A percentile compares a stretch with the other conserved stretches of the same genome.
Evolutionary conservation across 2,797 vertebrate species (phyloP).

Genomic region (Premnoplex brunnescens): DNA sequence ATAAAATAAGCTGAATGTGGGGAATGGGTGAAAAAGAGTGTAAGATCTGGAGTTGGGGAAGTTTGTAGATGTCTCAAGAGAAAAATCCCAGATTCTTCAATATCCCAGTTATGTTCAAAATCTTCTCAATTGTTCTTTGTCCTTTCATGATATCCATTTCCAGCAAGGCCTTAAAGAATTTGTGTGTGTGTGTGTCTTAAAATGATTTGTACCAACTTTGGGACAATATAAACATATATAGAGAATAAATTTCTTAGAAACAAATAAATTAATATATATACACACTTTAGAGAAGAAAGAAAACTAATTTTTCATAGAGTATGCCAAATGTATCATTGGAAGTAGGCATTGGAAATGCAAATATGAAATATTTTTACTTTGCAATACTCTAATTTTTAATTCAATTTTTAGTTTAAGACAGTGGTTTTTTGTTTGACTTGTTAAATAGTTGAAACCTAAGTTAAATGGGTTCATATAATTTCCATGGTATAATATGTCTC

Average conservation of each 20-base stretch:
- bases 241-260: background rate
- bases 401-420: background rate
- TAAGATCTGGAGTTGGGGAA: rapidly evolving
- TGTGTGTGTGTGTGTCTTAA: background rate
- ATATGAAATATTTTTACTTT: background rate
- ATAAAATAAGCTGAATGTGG: background rate
- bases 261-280: rapidly evolving
- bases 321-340: background rate
- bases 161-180: background rate
- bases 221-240: background rate
- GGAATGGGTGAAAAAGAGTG: rapidly evolving
- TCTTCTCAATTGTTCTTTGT: background rate
- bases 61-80: background rate
- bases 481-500: rapidly evolving
- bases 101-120: background rate
- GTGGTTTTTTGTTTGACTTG: background rate
- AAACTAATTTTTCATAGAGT: background rate
- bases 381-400: background rate
- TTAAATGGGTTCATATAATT: background rate
- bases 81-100: background rate
- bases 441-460: background rate
- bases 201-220: background rate
- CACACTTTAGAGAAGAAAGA: background rate
- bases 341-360: background rate
- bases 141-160: background rate